Evolutionary conservation across 2,113 vertebrate species (phyloP), one percentile per base, ranked within the genome.

Genomic region (Taurulus bubalis): DNA sequence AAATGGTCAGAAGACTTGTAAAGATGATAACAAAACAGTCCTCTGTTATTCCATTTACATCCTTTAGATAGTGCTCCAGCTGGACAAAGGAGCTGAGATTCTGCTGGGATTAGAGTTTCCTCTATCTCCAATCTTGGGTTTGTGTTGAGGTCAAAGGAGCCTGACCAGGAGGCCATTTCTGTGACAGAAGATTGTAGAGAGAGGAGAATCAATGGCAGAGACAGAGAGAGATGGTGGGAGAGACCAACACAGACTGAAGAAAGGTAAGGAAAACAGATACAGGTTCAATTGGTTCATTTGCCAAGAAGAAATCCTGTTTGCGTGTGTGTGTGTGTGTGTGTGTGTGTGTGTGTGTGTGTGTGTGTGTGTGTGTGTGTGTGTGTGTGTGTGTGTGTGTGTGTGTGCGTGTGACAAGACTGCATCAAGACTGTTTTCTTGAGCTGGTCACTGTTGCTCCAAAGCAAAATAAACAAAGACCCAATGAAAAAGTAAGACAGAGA

Each of bases 161-260:
- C 66, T 2, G 28, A 76, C 58, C 64, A 24, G 49, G 11, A 77
- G 65, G 68, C 40, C 15, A 26, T 40, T 74, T 36, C 67, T 81
- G 65, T 70, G 79, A 85, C 75, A 67, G 69, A 47, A 79, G 66
- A 77, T 69, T 78, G 59, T 60, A 51, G 49, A 79, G 80, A 71
- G 40, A 78, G 34, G 38, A 65, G 59, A 90, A 87, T 90, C 86
- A 85, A 89, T 90, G 85, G 80, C 58, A 45, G 3, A 10, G 58
- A 53, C 38, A 51, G 26, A 65, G 49, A 14, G 11, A 65, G 36
- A 18, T 65, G 47, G 67, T 75, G 55, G 22, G 45, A 42, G 42
- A 66, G 58, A 63, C 53, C 66, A 49, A 75, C 75, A 40, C 56
- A 69, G 68, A 72, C 26, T 5, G 18, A 67, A 64, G 45, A 49